Evolutionary conservation across 2,113 vertebrate species (phyloP).

Genomic region (Jacana jacana): DNA sequence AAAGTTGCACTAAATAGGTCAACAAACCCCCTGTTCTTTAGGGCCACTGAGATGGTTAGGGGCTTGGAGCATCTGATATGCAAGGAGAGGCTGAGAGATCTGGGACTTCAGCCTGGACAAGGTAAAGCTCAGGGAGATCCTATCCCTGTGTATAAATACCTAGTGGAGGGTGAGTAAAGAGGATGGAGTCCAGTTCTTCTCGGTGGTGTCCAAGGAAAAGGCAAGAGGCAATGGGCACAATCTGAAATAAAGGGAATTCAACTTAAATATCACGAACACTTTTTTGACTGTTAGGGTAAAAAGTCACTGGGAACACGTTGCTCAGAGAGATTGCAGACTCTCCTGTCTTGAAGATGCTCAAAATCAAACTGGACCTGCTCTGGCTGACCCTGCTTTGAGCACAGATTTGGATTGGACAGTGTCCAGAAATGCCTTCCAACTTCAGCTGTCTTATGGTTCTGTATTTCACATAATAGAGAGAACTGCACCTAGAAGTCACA

Average conservation of each 20-base stretch:
- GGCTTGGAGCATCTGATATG: neutral
- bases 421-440: neutral
- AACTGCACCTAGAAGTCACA: neutral
- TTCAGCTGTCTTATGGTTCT: neutral
- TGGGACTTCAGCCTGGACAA: neutral
- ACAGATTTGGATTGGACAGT: neutral
- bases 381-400: neutral
- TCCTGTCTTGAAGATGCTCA: neutral
- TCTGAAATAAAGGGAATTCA: neutral
- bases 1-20: neutral
- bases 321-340: neutral
- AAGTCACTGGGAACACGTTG: neutral
- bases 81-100: neutral
- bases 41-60: neutral
- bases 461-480: neutral
- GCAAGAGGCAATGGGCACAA: neutral
- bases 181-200: neutral
- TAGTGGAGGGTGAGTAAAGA: neutral
- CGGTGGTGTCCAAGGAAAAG: neutral
- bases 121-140: neutral
- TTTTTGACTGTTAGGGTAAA: neutral
- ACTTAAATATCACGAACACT: neutral
- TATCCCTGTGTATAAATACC: neutral
- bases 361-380: neutral
- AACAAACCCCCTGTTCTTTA: neutral